A percentile compares a stretch with the other conserved stretches of the same genome.
Evolutionary conservation across 37 sponge, comb jelly and placozoan genomes (phyloP).

Genomic region (Aplysina aerophoba): DNA sequence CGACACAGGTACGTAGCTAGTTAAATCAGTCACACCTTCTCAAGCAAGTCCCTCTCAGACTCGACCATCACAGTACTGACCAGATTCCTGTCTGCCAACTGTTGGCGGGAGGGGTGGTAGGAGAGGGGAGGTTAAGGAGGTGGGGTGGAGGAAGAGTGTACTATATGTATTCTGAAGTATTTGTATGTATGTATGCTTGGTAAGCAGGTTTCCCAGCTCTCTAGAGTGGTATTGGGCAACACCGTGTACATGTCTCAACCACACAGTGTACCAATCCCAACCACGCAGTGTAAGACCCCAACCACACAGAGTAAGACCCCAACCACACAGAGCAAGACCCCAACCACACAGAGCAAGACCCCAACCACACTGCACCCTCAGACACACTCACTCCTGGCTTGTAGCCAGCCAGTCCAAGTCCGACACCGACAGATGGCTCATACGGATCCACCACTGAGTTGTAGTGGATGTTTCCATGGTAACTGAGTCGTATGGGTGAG

Average conservation of each 20-base stretch:
- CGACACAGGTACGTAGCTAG: slow-evolving; percentile 32
- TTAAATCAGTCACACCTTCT: not conserved
- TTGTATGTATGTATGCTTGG: too few relatives aligned
- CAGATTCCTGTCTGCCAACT: slow-evolving; percentile 16
- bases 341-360: not conserved
- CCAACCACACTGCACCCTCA: not conserved
- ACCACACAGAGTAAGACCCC: too few relatives aligned
- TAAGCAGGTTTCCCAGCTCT: too few relatives aligned
- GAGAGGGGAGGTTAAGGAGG: not conserved
- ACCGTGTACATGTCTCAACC: too few relatives aligned
- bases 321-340: not conserved
- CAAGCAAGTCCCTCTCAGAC: not conserved
- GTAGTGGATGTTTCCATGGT: slow-evolving; percentile 92
- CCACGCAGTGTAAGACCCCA: too few relatives aligned
- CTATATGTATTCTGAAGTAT: too few relatives aligned
- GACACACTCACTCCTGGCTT: slow-evolving; percentile 88
- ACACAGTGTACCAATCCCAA: too few relatives aligned
- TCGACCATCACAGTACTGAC: slow-evolving; percentile 3
- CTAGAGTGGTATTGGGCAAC: too few relatives aligned
- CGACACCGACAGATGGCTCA: slow-evolving; percentile 90
- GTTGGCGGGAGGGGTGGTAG: not conserved
- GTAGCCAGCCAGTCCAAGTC: slow-evolving; percentile 92
- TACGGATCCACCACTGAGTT: slow-evolving; percentile 95
- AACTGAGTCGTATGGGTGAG: slow-evolving; percentile 92
- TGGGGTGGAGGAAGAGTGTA: not conserved